Percentiles rank a stretch among this genome's conserved stretches.
These are phyloP conservation scores for Urocynchramus pylzowi DNA, from an alignment of 2,113 vertebrate genomes.

Conservation along the genomic window DNA sequence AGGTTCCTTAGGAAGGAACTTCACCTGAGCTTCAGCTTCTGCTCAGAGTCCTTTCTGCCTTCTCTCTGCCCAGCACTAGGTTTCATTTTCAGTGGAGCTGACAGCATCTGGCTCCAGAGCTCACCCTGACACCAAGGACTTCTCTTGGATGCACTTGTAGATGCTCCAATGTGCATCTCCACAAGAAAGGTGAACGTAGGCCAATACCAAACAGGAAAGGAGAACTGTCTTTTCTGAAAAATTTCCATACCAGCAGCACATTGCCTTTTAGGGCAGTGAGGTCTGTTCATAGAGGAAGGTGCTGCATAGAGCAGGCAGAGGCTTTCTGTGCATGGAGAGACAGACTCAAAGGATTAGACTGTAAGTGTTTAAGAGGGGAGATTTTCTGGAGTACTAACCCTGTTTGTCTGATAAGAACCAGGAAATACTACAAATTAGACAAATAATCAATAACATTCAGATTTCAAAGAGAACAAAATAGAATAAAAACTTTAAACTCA, in stretches of 20 bases:
- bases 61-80: not conserved
- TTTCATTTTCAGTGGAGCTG: not conserved
- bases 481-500: not conserved
- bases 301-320: not conserved
- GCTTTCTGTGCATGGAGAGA: not conserved
- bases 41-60: not conserved
- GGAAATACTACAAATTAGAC: conserved; percentile 35
- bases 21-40: not conserved
- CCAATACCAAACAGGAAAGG: not conserved
- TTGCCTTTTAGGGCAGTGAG: not conserved
- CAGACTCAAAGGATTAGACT: not conserved
- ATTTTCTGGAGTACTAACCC: not conserved
- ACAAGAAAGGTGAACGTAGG: not conserved
- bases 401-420: not conserved
- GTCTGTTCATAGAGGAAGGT: not conserved
- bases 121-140: not conserved
- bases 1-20: not conserved
- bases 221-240: not conserved
- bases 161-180: not conserved
- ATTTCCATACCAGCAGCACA: not conserved
- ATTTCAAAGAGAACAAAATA: not conserved
- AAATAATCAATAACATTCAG: conserved; percentile 50
- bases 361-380: not conserved
- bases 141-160: not conserved
- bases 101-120: not conserved